A percentile compares a stretch with the other conserved stretches of the same genome.
phyloP scores from a whole-genome alignment of 2,797 vertebrate species.

The Melanotaenia pygmaea region DNA sequence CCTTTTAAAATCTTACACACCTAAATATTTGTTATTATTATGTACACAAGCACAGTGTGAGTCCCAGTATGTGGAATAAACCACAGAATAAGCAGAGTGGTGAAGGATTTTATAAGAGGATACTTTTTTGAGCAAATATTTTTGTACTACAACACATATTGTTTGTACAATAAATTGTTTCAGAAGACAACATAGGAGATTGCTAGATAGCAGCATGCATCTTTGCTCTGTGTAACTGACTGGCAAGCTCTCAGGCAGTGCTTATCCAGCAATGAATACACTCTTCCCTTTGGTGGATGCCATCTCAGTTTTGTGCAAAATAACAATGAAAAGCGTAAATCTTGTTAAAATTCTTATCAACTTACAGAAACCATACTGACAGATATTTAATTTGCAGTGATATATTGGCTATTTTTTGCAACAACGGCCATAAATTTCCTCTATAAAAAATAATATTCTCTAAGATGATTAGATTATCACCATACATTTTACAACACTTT shows the following conservation, averaged over 20 bases:
- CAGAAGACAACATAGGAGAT: conserved; percentile 42
- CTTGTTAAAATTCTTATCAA: background rate
- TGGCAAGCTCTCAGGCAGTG: background rate
- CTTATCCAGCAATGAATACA: background rate
- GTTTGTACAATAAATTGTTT: conserved; percentile 6
- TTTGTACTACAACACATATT: conserved; percentile 2
- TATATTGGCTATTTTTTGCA: conserved; percentile 6
- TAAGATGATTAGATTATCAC: conserved; percentile 12
- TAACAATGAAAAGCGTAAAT: conserved; percentile 15
- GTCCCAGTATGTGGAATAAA: conserved; percentile 33
- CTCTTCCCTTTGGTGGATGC: conserved; percentile 32
- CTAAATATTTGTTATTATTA: conserved; percentile 13
- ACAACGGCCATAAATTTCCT: conserved; percentile 24
- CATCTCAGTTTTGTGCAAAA: conserved; percentile 51
- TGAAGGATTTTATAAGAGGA: conserved; percentile 19
- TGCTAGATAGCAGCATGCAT: conserved; percentile 55
- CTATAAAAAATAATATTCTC: conserved; percentile 2
- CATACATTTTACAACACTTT: conserved; percentile 31
- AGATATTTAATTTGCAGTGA: conserved; percentile 1
- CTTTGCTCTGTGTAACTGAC: conserved; percentile 16
- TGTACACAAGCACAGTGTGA: conserved; percentile 46
- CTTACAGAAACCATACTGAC: background rate
- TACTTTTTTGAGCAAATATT: conserved; percentile 21
- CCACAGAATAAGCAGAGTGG: conserved; percentile 6
- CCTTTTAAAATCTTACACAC: conserved; percentile 15